Base-by-base conservation (phyloP, 2,888 invertebrate species). In the Pseudococcus jackbeardsleyi region DNA sequence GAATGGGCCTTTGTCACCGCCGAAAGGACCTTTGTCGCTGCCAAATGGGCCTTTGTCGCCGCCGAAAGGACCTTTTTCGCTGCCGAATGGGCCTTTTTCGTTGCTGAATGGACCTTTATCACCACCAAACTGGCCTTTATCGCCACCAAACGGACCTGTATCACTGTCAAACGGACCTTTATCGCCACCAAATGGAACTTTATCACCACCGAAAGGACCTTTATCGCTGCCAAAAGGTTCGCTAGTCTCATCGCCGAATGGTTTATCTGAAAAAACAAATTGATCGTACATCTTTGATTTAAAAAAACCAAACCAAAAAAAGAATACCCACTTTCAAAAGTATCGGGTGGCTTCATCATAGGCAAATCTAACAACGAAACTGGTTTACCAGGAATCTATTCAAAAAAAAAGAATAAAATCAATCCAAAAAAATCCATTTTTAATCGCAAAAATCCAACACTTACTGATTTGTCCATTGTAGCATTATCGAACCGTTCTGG, bases 331-430 rank as follows among this genome's bases (percentile, higher is more conserved):
- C 59, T 50, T 0, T 88, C 82, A 17, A 88, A 88, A 11, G 26
- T 15, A 77, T 88, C 88, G 15, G 88, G 88, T 11, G 88, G 88
- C 48, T 88, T 88, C 82, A 88, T 88, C 48, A 79, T 50, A 0
- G 88, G 88, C n/a, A 88, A 82, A 72, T 88, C 88, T 5, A 88
- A 12, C 7, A 88, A 50, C 17, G 88, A 88, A 9, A 88, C 19
- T 9, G 88, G 88, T 59, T 54, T 79, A 50, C 19, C 17, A 72
- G 9, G 42, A 22, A 6, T 79, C 79, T 77, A 77, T 2, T 50
- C 12, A n/a, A 42, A n/a, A 9, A 82, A 54, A 46, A 82, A 26
- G 2, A 12, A 54, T 54, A 4, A 54, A 12, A 42, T 42, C 0
- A 50, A 50, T 54, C 54, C 15, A 54, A 54, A 54, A 54, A 1